Evolutionary conservation across 1,140 invertebrate genomes (phyloP), one percentile per base, ranked within the genome.

Genomic region (Leptoteleia sp.): DNA sequence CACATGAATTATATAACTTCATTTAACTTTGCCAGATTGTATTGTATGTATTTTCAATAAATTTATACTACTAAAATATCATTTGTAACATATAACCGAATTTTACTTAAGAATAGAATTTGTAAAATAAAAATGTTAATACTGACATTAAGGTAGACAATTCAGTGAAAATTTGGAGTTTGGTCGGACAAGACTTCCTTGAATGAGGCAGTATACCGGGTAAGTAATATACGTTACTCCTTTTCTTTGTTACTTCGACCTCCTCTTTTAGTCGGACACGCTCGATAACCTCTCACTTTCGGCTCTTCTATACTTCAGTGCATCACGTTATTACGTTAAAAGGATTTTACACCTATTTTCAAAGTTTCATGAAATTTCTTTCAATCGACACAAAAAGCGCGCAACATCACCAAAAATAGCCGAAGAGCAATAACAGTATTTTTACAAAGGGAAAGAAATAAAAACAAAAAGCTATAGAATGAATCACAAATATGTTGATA

Each of bases 281-380:
- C 83, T 73, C 73, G 81, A 82, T 84, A 82, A 79, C 72, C 73
- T 85, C 80, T 82, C 82, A 76, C 75, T 84, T 83, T 84, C 79
- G 52, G 80, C 83, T 82, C 7, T 81, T 82, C 81, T 64, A 72
- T 70, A 82, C 61, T 70, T 62, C 59, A 62, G 57, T 45, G 73
- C 48, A 76, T 81, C 43, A 80, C 79, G 83, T 86, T 82, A 86
- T 86, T 84, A 84, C 85, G 80, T 80, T 86, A 82, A 85, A 85
- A 85, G 84, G 83, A 86, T 83, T 84, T 84, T 80, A 76, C 83
- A 82, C 81, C 78, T 84, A 81, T 83, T 81, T 75, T 64, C 47
- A 42, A 71, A 43, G 64, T 83, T 75, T 83, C 68, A 67, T 45
- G 55, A 50, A 43, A 6, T 12, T 57, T 22, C 11, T 43, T 71